A percentile compares a stretch with the other conserved stretches of the same genome.
phyloP scores from a whole-genome alignment of 2,888 invertebrate genomes.

The Euplexia lucipara region DNA sequence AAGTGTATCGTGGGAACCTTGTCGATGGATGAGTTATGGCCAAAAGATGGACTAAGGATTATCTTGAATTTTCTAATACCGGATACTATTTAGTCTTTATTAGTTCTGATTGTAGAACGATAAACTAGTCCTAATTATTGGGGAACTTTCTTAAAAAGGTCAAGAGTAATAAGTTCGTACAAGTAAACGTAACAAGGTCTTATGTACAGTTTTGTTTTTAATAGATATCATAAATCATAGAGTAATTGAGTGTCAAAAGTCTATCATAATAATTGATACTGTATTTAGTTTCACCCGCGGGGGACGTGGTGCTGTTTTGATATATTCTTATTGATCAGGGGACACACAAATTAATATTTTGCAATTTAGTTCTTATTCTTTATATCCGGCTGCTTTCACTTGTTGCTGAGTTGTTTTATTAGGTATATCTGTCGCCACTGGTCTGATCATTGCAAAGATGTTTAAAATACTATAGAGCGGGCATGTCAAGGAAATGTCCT shows the following conservation, averaged over 20 bases:
- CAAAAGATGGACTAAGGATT: conserved; percentile 75
- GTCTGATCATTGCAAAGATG: too few relatives aligned
- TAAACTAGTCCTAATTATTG: conserved; percentile 30
- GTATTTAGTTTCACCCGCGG: conserved; percentile 47
- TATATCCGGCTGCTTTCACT: conserved; percentile 48
- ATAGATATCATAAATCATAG: conserved; percentile 54
- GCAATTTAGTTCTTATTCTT: conserved; percentile 46
- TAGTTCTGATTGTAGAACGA: conserved; percentile 54
- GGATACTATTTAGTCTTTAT: conserved; percentile 59
- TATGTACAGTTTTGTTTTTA: conserved; percentile 23
- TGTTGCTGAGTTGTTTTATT: conserved; percentile 7
- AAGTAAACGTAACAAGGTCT: conserved; percentile 27
- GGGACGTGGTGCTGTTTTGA: conserved; percentile 41
- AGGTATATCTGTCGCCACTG: conserved; percentile 18
- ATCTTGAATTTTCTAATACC: conserved; percentile 50
- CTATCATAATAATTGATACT: conserved; percentile 58
- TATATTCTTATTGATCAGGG: conserved; percentile 45
- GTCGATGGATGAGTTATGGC: conserved; percentile 84
- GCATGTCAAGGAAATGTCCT: too few relatives aligned
- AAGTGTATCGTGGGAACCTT: conserved; percentile 90
- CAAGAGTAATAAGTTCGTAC: conserved; percentile 20
- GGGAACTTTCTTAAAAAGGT: conserved; percentile 35
- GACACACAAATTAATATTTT: conserved; percentile 50
- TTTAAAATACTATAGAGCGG: too few relatives aligned
- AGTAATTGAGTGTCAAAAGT: conserved; percentile 58